phyloP scores from a whole-genome alignment of 64 coral and sea anemone species.

The Stichodactyla mertensii region DNA sequence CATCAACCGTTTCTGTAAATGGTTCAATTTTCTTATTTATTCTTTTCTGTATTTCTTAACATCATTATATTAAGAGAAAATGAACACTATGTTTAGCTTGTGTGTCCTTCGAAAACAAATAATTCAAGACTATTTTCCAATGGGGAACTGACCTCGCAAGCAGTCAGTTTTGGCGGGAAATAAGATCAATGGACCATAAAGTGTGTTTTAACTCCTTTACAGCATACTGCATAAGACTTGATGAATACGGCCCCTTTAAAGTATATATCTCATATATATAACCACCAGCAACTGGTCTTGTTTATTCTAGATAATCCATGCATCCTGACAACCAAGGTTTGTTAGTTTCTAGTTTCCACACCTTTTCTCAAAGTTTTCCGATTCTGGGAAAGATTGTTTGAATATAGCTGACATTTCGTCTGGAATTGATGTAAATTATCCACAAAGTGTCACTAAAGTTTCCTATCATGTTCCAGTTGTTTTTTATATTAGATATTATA shows the following conservation, averaged over 20 bases:
- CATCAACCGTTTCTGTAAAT: background rate
- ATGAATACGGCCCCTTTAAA: background rate
- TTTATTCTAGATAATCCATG: background rate
- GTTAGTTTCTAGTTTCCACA: background rate
- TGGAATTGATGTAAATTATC: background rate
- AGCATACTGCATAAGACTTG: background rate
- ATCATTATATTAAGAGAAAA: background rate
- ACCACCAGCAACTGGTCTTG: background rate
- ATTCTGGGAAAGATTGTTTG: background rate
- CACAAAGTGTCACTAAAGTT: background rate
- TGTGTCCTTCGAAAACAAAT: background rate
- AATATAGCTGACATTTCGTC: background rate
- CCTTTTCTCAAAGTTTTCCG: background rate
- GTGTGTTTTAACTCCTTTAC: background rate
- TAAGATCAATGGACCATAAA: background rate
- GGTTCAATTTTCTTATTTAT: background rate
- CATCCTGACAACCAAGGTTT: background rate
- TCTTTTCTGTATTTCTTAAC: background rate
- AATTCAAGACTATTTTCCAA: too few species aligned
- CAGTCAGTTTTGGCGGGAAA: background rate
- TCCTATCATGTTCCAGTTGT: background rate
- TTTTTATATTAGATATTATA: background rate
- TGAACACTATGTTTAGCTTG: background rate
- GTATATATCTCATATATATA: background rate
- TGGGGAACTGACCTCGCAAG: too few species aligned